A percentile compares a stretch with the other conserved stretches of the same genome.
These are phyloP conservation scores for Bombus picipes DNA, from an alignment of 1,140 invertebrate species.

Conservation along the genomic window DNA sequence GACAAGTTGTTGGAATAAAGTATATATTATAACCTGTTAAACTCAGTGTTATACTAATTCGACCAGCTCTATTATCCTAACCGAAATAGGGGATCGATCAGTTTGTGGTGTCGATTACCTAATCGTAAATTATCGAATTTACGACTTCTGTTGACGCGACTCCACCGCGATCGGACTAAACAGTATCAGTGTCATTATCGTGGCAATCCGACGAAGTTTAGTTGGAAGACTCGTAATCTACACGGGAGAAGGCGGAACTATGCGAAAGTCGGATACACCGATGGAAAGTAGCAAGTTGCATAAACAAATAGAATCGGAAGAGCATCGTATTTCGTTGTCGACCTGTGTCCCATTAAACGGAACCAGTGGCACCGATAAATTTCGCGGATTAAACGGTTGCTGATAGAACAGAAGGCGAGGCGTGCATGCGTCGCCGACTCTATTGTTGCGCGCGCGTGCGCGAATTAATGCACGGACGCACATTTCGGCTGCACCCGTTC, in stretches of 20 bases:
- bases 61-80: too few species aligned
- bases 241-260: background rate
- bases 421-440: constrained; percentile 6
- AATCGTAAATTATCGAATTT: too few species aligned
- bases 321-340: background rate
- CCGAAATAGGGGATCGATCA: too few species aligned
- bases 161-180: too few species aligned
- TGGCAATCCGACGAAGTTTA: background rate
- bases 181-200: background rate
- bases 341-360: background rate
- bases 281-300: background rate
- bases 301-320: background rate
- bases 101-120: too few species aligned
- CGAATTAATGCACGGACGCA: constrained; percentile 33
- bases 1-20: too few species aligned
- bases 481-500: constrained; percentile 30
- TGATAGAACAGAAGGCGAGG: constrained; percentile 4
- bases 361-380: constrained; percentile 1
- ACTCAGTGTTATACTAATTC: too few species aligned
- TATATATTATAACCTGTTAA: too few species aligned
- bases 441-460: constrained; percentile 25
- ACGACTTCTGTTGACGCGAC: too few species aligned
- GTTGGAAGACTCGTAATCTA: background rate
- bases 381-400: background rate
- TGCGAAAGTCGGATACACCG: background rate